phyloP scores from a whole-genome alignment of 2,113 vertebrate genomes.

The Muntiacus muntjak region DNA sequence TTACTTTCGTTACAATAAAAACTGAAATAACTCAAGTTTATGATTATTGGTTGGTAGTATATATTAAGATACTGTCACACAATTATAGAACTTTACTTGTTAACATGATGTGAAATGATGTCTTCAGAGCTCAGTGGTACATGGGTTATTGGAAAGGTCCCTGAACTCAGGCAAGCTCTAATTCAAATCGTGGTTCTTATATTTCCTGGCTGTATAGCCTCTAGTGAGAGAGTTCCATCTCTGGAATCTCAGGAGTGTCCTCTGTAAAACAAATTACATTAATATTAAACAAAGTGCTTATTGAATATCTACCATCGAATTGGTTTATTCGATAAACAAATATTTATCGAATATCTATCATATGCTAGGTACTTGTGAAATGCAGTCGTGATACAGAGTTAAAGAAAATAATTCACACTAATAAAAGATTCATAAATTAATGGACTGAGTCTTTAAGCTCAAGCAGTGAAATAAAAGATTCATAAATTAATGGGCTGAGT shows the following conservation, averaged over 20 bases:
- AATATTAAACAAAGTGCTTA: neutral
- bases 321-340: neutral
- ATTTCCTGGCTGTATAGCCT: neutral
- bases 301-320: neutral
- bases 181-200: neutral
- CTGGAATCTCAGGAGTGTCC: neutral
- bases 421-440: neutral
- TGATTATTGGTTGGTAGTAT: slow-evolving; percentile 51
- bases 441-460: neutral
- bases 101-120: neutral
- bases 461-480: neutral
- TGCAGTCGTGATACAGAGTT: neutral
- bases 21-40: slow-evolving; percentile 60
- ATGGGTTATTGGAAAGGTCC: neutral
- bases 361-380: neutral
- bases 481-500: neutral
- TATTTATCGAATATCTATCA: neutral
- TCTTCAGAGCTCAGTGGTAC: neutral
- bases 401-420: neutral
- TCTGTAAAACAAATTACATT: neutral
- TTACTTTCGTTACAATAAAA: slow-evolving; percentile 55
- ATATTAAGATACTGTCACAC: slow-evolving; percentile 54
- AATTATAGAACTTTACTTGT: slow-evolving; percentile 32
- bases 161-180: neutral
- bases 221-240: neutral